These are phyloP conservation scores for Dryas iulia DNA, from an alignment of 1,140 invertebrate genomes.

Conservation along the genomic window DNA sequence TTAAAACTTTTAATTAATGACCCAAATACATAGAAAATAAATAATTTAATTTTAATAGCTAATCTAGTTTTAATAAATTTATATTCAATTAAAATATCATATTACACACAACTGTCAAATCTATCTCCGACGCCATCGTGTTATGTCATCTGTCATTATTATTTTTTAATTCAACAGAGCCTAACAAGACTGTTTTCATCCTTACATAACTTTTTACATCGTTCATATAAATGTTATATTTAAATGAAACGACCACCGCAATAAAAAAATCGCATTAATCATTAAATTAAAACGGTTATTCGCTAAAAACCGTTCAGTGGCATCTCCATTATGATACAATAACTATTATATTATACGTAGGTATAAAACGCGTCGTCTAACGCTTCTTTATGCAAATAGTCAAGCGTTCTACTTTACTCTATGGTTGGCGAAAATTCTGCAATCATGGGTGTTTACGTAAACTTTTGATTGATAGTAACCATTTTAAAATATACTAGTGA, in stretches of 20 bases:
- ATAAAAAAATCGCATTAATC: background rate
- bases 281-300: background rate
- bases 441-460: constrained; percentile 1
- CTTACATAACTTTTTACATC: background rate
- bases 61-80: too few species aligned
- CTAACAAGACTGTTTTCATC: background rate
- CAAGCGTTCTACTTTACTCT: background rate
- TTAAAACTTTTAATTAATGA: too few species aligned
- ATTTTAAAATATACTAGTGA: constrained; percentile 13
- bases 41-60: too few species aligned
- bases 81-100: too few species aligned
- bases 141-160: background rate
- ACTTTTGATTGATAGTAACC: constrained; percentile 1
- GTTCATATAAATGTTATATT: background rate
- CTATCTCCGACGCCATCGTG: background rate
- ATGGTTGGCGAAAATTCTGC: background rate
- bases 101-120: too few species aligned
- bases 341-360: background rate
- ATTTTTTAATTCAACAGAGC: background rate
- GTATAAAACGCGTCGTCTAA: background rate
- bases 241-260: background rate
- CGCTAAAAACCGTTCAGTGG: background rate
- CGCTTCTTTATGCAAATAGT: background rate
- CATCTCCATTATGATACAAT: background rate
- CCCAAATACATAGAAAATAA: too few species aligned